These are phyloP conservation scores for Lytechinus variegatus DNA, from an alignment of 35 echinoderm and acorn worm genomes.

Conservation along the genomic window DNA sequence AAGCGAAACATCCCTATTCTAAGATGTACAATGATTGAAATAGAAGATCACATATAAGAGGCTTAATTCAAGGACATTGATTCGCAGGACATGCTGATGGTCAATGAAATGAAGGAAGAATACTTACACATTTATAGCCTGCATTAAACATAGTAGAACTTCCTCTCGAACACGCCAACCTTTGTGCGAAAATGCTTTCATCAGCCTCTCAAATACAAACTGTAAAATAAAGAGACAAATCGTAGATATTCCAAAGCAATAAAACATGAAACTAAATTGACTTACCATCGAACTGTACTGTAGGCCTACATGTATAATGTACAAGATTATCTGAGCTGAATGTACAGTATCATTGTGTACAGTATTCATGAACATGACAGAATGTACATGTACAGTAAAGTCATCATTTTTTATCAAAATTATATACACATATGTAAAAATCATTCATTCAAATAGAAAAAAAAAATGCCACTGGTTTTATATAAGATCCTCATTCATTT, in stretches of 20 bases:
- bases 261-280: too few relatives aligned
- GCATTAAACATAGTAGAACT: conserved; percentile 89
- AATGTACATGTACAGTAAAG: too few relatives aligned
- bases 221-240: conserved; percentile 26
- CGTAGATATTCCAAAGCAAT: not conserved
- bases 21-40: not conserved
- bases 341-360: too few relatives aligned
- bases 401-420: too few relatives aligned
- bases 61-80: not conserved
- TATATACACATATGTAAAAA: too few relatives aligned
- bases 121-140: conserved; percentile 99
- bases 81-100: not conserved
- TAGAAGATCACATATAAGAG: not conserved
- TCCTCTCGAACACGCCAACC: conserved; percentile 96
- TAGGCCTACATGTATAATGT: too few relatives aligned
- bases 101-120: not conserved
- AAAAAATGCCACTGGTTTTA: too few relatives aligned
- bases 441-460: too few relatives aligned
- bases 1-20: not conserved
- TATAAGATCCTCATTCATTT: too few relatives aligned
- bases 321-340: too few relatives aligned
- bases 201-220: conserved; percentile 97
- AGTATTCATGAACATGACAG: too few relatives aligned
- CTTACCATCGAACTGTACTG: too few relatives aligned
- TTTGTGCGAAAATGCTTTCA: conserved; percentile 97